phyloP scores from a whole-genome alignment of 2,888 invertebrate genomes.

The Belgica antarctica region DNA sequence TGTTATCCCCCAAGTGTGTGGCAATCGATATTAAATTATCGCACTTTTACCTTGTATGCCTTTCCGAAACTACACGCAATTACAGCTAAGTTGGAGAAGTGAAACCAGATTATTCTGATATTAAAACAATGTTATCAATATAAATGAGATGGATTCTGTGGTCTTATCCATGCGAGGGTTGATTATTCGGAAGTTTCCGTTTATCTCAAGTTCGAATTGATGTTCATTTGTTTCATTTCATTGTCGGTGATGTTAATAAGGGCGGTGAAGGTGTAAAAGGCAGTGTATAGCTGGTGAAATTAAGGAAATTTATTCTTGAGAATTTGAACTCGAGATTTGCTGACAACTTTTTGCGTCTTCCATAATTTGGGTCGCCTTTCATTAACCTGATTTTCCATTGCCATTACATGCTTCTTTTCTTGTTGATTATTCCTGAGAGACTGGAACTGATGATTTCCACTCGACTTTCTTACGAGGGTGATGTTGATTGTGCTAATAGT shows the following conservation, averaged over 20 bases:
- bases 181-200: conserved; percentile 20
- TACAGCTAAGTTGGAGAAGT: conserved; percentile 17
- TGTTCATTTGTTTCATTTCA: conserved; percentile 34
- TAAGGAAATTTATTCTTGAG: conserved; percentile 40
- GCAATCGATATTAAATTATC: conserved; percentile 39
- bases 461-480: neutral
- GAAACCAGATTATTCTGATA: conserved; percentile 41
- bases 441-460: conserved; percentile 33
- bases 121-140: conserved; percentile 44
- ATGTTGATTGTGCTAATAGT: conserved; percentile 38
- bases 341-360: conserved; percentile 3
- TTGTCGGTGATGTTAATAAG: neutral
- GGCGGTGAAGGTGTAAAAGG: neutral
- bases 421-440: conserved; percentile 37
- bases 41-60: conserved; percentile 16
- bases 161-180: conserved; percentile 22
- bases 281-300: conserved; percentile 27
- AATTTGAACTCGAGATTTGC: neutral
- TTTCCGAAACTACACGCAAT: neutral
- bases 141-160: conserved; percentile 41
- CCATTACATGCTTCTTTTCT: conserved; percentile 24
- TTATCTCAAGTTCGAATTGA: neutral
- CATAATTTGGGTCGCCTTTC: no score
- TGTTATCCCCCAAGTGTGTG: neutral
- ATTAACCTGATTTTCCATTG: no score